Percentiles rank a stretch among this genome's conserved stretches.
These are phyloP conservation scores for Yasuhikotakia modesta DNA, from an alignment of 2,797 vertebrate species.

Conservation along the genomic window DNA sequence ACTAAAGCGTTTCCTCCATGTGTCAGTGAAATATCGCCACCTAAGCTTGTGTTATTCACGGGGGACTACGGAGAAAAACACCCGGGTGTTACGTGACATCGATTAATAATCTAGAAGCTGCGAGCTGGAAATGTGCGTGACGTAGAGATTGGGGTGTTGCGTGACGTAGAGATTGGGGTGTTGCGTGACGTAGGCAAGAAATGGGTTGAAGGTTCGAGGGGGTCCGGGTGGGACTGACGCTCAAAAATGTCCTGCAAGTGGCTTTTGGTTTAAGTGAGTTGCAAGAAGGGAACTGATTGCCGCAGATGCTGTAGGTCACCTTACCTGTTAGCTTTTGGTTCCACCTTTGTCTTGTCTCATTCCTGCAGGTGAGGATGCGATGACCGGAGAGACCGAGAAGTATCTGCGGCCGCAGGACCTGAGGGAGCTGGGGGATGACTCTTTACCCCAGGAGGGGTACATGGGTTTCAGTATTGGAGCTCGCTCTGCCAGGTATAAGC, in stretches of 20 bases:
- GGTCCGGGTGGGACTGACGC: not conserved
- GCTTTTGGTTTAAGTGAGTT: constrained; percentile 14
- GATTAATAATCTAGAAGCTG: constrained; percentile 49
- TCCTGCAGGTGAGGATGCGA: constrained; percentile 91
- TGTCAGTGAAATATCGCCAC: constrained; percentile 42
- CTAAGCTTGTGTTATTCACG: constrained; percentile 38
- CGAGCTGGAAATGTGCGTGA: constrained; percentile 8
- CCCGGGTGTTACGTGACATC: constrained; percentile 46
- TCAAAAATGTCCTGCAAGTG: not conserved
- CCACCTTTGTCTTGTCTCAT: not conserved
- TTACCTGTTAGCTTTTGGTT: not conserved
- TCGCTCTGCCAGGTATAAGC: constrained; percentile 91
- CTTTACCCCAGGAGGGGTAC: constrained; percentile 94
- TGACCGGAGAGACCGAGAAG: constrained; percentile 96
- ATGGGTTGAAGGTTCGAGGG: not conserved
- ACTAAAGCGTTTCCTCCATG: not conserved
- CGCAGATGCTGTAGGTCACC: constrained; percentile 15
- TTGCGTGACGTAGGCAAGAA: not conserved
- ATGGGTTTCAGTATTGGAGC: constrained; percentile 96
- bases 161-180: too few species aligned
- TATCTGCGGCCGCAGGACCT: constrained; percentile 96
- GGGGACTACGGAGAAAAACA: constrained; percentile 44
- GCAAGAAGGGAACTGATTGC: not conserved
- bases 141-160: constrained; percentile 3
- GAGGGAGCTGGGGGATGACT: constrained; percentile 94